Base-by-base conservation (phyloP, 2,113 vertebrate species). In the Muntiacus reevesi region DNA sequence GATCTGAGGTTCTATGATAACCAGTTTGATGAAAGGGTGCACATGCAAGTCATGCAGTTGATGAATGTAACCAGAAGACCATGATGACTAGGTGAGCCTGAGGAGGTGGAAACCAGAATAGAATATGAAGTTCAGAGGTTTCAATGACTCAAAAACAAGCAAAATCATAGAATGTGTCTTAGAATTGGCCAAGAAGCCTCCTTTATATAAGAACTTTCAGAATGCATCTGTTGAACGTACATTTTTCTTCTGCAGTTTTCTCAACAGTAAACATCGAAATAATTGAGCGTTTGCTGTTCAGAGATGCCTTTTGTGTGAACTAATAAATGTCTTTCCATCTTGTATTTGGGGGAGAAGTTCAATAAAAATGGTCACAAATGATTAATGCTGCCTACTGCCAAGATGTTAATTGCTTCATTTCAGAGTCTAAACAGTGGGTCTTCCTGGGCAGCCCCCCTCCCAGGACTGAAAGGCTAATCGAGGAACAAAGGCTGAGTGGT, bases 171-270 rank as follows among this genome's bases (percentile, higher is more conserved):
- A 36, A 30, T 6, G 0, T 6, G 15, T 14, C 76, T 86, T 36
- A 14, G 50, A 62, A 52, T 17, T 6, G 13, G 50, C 15, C 9
- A 19, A n/a, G 10, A 7, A 62, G 16, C 27, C 67, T 85, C 8
- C 50, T 67, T 60, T 59, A 74, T 59, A 2, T 28, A n/a, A 78
- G 50, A 40, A 6, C 50, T 67, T 89, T 45, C 55, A 47, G 62
- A 89, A n/a, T 0, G 14, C 21, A 3, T 67, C 60, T 87, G 55
- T 28, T 13, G 40, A 57, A 52, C 5, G 54, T 1, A 52, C 45
- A 74, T 81, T 88, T 74, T 94, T 67, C 60, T 33, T 76, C 60
- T 76, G 78, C 55, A 21, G 55, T 52, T 84, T 94, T 95, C 57
- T 71, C 64, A 40, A 62, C 30, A 84, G 81, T 87, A 87, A 97